Conservation (phyloP, 2,888 invertebrate genomes). For the Ochropacha duplaris region DNA sequence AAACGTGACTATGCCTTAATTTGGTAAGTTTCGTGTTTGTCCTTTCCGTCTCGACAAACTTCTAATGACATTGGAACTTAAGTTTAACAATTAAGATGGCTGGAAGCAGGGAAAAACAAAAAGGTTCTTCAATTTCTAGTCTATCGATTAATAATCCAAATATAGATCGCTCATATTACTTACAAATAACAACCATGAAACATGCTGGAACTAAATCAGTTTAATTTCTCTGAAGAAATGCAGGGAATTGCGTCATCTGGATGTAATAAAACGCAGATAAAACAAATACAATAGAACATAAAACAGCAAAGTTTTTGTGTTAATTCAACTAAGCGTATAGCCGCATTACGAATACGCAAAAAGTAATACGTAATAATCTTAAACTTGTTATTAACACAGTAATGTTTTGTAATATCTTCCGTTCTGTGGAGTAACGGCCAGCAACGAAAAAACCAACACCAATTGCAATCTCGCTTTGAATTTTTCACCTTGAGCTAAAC, state of each 20-base stretch:
- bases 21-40: background rate
- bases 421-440: background rate
- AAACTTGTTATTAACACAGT: background rate
- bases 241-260: too few relatives aligned
- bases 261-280: background rate
- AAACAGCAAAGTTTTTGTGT: background rate
- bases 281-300: background rate
- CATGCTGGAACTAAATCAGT: background rate
- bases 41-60: background rate
- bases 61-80: background rate
- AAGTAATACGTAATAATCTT: background rate
- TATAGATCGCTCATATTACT: too few relatives aligned
- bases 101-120: background rate
- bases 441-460: background rate
- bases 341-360: background rate
- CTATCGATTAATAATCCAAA: background rate
- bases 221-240: background rate
- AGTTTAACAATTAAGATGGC: background rate
- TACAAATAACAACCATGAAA: too few relatives aligned
- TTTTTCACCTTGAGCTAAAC: background rate
- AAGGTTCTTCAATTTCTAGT: background rate
- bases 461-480: background rate
- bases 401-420: slow-evolving; percentile 7
- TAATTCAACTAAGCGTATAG: background rate
- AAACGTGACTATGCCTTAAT: background rate